Percentiles rank a stretch among this genome's conserved stretches.
phyloP scores from a whole-genome alignment of 2,113 vertebrate genomes.

The Chaetops frenatus region DNA sequence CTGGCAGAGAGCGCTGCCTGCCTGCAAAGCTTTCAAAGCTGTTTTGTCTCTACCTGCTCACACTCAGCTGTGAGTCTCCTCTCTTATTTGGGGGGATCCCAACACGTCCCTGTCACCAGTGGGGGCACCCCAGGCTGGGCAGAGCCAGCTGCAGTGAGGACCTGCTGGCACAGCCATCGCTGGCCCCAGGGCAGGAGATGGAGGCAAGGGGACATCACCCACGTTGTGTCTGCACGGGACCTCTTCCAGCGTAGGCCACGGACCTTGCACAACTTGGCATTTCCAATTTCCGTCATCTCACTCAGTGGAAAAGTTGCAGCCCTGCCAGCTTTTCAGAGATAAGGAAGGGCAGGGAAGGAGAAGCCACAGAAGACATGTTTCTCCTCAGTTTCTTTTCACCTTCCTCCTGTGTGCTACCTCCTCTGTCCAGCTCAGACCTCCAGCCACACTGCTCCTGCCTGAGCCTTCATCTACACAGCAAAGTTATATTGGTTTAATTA shows the following conservation, averaged over 20 bases:
- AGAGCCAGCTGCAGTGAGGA: accelerated
- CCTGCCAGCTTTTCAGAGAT: not conserved
- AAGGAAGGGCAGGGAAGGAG: not conserved
- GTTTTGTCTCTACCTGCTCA: accelerated
- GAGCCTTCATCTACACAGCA: not conserved
- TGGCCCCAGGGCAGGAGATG: accelerated
- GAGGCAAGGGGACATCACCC: not conserved
- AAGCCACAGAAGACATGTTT: not conserved
- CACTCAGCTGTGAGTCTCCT: not conserved
- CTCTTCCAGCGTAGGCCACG: not conserved
- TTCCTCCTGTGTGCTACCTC: accelerated
- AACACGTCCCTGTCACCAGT: accelerated
- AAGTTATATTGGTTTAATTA: not conserved
- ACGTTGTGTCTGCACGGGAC: accelerated
- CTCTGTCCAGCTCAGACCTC: not conserved
- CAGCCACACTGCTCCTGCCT: not conserved
- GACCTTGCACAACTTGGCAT: not conserved
- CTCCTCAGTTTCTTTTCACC: not conserved
- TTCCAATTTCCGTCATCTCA: not conserved
- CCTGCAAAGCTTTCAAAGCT: not conserved
- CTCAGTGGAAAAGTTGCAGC: not conserved
- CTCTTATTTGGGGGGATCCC: not conserved
- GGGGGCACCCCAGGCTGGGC: not conserved
- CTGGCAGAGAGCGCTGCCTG: not conserved
- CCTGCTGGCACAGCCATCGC: not conserved